Evolutionary conservation across 1,140 invertebrate species (phyloP), one percentile per base, ranked within the genome.

Genomic region (Atta cephalotes): DNA sequence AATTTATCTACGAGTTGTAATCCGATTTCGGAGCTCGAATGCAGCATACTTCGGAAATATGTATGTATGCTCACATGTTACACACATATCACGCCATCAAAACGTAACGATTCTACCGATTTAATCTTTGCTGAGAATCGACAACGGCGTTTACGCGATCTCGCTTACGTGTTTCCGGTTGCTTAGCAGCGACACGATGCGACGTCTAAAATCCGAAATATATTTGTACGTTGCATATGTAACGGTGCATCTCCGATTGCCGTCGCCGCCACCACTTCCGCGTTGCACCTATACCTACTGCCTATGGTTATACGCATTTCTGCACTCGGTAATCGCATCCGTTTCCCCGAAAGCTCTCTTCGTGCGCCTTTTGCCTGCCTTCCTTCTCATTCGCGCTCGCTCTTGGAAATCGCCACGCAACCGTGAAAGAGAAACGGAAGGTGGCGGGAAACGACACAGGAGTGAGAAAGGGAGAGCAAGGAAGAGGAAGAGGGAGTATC

Each of bases 301-400:
- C 85, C 65, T 81, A 86, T 86, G 65, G 85, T 86, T 86, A 62
- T 81, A 85, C 84, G 84, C 84, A 62, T 81, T 70, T 86, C 85
- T 86, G 85, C 77, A 86, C 85, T 80, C 76, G 85, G 65, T 86
- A 86, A 86, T 86, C 77, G 77, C 65, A 79, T 81, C 85, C 76
- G 85, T 70, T 81, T 70, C 85, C 65, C 53, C 85, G 77, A 81
- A 86, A 82, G 39, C 53, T 80, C 63, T 86, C 58, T 35, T 45
- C 16, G 58, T 53, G 25, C 77, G n/a, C 56, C 35, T 62, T 66
- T 68, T 66, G 31, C 45, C 72, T 49, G 60, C 60, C 56, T 31
- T 35, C 58, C 49, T 35, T 58, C 74, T 65, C 74, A 45, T 85
- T 76, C 70, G 56, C 70, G 56, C 56, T 77, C 74, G 28, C n/a